A percentile compares a stretch with the other conserved stretches of the same genome.
These are phyloP conservation scores for Apteryx mantelli DNA, from an alignment of 2,113 vertebrate species.

Conservation along the genomic window DNA sequence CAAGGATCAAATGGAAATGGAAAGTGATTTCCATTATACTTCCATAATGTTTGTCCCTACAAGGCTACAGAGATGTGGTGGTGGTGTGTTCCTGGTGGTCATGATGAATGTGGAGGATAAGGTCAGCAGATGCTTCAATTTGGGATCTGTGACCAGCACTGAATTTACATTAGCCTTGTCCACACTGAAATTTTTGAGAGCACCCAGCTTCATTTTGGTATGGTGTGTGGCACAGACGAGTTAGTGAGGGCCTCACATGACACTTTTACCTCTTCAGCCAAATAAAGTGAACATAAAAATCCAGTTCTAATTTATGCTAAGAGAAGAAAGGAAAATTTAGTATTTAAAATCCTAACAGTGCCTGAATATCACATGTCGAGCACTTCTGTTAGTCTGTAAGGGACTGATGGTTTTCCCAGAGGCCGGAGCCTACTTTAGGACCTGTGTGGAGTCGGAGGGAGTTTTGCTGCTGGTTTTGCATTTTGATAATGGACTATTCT, in stretches of 20 bases:
- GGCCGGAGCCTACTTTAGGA: neutral
- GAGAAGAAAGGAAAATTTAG: neutral
- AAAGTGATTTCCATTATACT: neutral
- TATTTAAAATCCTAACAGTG: neutral
- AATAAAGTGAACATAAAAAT: neutral
- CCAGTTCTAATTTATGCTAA: neutral
- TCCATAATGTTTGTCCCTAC: rapidly evolving
- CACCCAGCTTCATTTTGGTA: neutral
- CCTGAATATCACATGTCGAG: neutral
- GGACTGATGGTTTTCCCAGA: neutral
- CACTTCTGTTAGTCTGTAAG: neutral
- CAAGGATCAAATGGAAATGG: neutral
- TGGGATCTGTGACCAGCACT: neutral
- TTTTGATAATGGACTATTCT: neutral
- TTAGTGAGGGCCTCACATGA: neutral
- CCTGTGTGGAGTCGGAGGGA: neutral
- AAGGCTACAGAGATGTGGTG: neutral
- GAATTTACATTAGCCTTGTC: neutral
- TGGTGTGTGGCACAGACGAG: rapidly evolving
- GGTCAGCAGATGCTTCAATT: neutral
- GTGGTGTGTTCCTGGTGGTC: neutral
- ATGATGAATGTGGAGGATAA: rapidly evolving
- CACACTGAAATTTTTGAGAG: rapidly evolving
- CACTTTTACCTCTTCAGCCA: neutral
- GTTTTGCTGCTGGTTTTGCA: neutral